phyloP scores from a whole-genome alignment of 2,797 vertebrate species.

The Cyclopterus lumpus region DNA sequence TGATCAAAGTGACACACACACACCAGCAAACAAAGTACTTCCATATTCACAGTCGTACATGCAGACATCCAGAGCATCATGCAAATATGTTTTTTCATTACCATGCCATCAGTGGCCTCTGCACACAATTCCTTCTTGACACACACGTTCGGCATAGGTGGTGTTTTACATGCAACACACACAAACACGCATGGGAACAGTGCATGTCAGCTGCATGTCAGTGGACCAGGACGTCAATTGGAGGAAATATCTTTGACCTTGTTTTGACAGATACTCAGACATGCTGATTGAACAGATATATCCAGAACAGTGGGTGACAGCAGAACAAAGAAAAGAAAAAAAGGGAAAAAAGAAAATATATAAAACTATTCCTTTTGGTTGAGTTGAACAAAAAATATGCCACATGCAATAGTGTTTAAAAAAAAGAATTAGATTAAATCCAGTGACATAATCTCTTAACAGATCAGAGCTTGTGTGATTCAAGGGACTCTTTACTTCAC shows the following conservation, averaged over 20 bases:
- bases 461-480: background rate
- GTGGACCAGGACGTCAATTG: slow-evolving; percentile 20
- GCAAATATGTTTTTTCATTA: slow-evolving; percentile 62
- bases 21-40: slow-evolving; percentile 62
- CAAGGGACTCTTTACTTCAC: background rate
- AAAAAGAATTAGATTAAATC: background rate
- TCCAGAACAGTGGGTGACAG: background rate
- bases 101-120: slow-evolving; percentile 45
- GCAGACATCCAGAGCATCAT: slow-evolving; percentile 39
- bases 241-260: slow-evolving; percentile 39
- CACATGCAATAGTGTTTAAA: background rate
- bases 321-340: background rate
- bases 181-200: slow-evolving; percentile 19
- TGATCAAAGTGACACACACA: slow-evolving; percentile 57
- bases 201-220: slow-evolving; percentile 26
- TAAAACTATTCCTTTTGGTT: background rate
- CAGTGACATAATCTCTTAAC: slow-evolving; percentile 9
- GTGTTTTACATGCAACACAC: slow-evolving; percentile 45
- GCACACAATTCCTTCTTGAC: slow-evolving; percentile 33
- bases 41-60: slow-evolving; percentile 45
- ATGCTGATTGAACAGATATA: background rate
- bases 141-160: slow-evolving; percentile 27
- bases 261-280: background rate
- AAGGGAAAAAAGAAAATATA: background rate
- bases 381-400: background rate